Evolutionary conservation across 1,140 invertebrate species (phyloP).

Genomic region (Neodiprion virginianus): DNA sequence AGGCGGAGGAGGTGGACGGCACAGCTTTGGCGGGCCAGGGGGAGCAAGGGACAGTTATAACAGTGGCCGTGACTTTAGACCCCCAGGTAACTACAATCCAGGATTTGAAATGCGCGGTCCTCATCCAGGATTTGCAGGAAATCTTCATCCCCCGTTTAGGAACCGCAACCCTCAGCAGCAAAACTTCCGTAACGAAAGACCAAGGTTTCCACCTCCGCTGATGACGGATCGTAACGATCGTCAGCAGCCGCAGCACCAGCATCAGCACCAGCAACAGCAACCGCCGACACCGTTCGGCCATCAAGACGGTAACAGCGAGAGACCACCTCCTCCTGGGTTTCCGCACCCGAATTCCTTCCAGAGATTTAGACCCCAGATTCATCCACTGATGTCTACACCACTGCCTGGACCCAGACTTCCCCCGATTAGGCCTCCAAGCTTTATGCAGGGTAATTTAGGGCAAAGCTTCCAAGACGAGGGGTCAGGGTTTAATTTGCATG

Average conservation of each 20-base stretch:
- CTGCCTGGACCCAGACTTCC: background rate
- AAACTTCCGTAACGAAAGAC: conserved; percentile 45
- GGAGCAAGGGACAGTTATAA: conserved; percentile 38
- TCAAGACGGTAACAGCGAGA: background rate
- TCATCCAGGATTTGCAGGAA: conserved; percentile 38
- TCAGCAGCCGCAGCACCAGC: conserved; percentile 29
- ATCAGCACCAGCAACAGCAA: conserved; percentile 22
- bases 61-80: conserved; percentile 43
- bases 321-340: conserved; percentile 22
- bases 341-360: background rate
- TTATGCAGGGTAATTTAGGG: background rate
- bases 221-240: conserved; percentile 28
- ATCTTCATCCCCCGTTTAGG: conserved; percentile 43
- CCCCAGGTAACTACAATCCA: conserved; percentile 42
- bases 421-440: no score
- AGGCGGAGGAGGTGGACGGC: conserved; percentile 37
- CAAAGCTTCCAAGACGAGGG: background rate
- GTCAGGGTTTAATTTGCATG: background rate
- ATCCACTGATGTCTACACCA: conserved; percentile 15
- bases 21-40: conserved; percentile 46
- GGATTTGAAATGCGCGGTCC: conserved; percentile 50
- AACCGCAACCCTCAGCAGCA: conserved; percentile 50
- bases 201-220: conserved; percentile 38
- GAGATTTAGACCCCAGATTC: conserved; percentile 14
- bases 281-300: conserved; percentile 19